Evolutionary conservation across 2,797 vertebrate species (phyloP).

Genomic region (Lepidocolaptes lacrymiger): DNA sequence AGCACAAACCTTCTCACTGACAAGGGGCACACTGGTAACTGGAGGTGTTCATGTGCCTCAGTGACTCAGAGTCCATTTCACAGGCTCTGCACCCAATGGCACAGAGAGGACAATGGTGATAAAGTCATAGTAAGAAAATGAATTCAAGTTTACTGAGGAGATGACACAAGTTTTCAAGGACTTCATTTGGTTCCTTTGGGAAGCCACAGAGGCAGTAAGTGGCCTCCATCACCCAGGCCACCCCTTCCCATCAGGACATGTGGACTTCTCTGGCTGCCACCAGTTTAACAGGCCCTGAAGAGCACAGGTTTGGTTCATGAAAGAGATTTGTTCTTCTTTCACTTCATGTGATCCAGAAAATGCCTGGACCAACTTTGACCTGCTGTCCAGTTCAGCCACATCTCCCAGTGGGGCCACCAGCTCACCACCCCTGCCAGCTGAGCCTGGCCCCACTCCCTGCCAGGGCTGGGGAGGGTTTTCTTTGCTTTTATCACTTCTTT

Average conservation of each 20-base stretch:
- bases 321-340: background rate
- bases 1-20: background rate
- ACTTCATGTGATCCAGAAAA: background rate
- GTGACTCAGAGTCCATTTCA: background rate
- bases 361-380: background rate
- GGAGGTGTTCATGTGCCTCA: background rate
- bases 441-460: background rate
- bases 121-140: background rate
- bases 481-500: background rate
- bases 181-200: background rate
- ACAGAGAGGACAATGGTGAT: rapidly evolving
- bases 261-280: background rate
- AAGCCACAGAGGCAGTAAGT: background rate
- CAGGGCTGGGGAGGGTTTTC: background rate
- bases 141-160: background rate
- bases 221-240: background rate
- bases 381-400: background rate
- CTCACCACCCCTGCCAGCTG: background rate
- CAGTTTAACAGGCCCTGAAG: background rate
- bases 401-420: background rate
- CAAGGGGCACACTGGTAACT: background rate
- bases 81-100: background rate
- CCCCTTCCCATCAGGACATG: rapidly evolving
- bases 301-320: background rate
- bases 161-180: background rate